A percentile compares a stretch with the other conserved stretches of the same genome.
These are phyloP conservation scores for Axis porcinus DNA, from an alignment of 2,113 vertebrate genomes.

Conservation along the genomic window DNA sequence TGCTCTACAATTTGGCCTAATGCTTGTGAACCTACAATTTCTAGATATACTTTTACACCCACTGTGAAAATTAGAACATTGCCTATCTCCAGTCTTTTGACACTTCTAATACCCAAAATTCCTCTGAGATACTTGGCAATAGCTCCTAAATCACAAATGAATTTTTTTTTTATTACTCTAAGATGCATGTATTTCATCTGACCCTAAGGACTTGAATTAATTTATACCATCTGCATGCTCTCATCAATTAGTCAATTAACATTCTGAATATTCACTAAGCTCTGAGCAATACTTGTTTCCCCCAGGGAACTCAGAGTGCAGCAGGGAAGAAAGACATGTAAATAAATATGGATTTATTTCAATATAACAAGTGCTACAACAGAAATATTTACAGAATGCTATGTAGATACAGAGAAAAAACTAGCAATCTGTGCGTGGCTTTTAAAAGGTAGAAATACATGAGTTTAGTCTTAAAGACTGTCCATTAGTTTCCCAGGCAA, in stretches of 20 bases:
- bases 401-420: not conserved
- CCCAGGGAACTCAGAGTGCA: not conserved
- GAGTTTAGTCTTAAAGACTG: not conserved
- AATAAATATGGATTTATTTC: slow-evolving; percentile 20
- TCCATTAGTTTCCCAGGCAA: not conserved
- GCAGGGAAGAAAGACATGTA: not conserved
- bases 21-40: not conserved
- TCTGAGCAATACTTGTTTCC: not conserved
- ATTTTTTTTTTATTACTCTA: not conserved
- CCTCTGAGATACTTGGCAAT: not conserved
- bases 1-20: not conserved
- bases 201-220: slow-evolving; percentile 10
- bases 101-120: not conserved
- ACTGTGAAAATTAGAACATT: not conserved
- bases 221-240: not conserved
- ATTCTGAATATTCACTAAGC: slow-evolving; percentile 32
- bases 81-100: not conserved
- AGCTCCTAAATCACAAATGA: not conserved
- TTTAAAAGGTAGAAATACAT: not conserved
- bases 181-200: slow-evolving; percentile 22
- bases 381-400: not conserved
- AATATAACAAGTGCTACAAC: not conserved
- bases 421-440: not conserved
- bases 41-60: not conserved
- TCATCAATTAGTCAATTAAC: slow-evolving; percentile 32